A percentile compares a stretch with the other conserved stretches of the same genome.
Conservation (phyloP, 2,113 vertebrate species). For the Corythoichthys haematopterus region DNA sequence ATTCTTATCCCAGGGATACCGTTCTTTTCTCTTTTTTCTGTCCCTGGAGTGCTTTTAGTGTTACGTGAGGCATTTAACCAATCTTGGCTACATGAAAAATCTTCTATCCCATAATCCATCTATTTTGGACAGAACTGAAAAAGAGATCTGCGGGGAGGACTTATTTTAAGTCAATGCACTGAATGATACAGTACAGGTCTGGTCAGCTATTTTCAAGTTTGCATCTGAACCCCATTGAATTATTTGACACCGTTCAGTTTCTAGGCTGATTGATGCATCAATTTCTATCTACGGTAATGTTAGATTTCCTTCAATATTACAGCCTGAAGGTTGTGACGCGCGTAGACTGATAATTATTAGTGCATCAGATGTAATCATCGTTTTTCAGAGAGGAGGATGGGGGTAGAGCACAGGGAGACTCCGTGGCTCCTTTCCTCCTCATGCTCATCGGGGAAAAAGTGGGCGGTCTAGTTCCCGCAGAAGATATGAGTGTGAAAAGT, state of each 20-base stretch:
- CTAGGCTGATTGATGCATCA: conserved; percentile 24
- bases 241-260: conserved; percentile 42
- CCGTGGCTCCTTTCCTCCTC: conserved; percentile 17
- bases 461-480: conserved; percentile 55
- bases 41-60: conserved; percentile 32
- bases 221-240: conserved; percentile 31
- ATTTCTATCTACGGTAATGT: conserved; percentile 41
- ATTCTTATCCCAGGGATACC: conserved; percentile 23
- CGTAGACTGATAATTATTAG: conserved; percentile 60
- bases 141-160: conserved; percentile 34
- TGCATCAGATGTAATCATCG: conserved; percentile 60
- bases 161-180: neutral
- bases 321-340: conserved; percentile 27
- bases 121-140: conserved; percentile 36
- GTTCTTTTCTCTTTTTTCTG: conserved; percentile 25
- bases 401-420: conserved; percentile 38
- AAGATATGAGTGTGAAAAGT: conserved; percentile 73
- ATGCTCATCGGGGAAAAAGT: conserved; percentile 32
- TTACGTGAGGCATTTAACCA: conserved; percentile 22
- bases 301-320: conserved; percentile 42
- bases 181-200: neutral
- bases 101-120: conserved; percentile 38
- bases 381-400: conserved; percentile 10
- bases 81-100: conserved; percentile 43
- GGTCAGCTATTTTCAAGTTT: conserved; percentile 3